Conservation (phyloP, 2,797 vertebrate species). For the Cyclopterus lumpus region DNA sequence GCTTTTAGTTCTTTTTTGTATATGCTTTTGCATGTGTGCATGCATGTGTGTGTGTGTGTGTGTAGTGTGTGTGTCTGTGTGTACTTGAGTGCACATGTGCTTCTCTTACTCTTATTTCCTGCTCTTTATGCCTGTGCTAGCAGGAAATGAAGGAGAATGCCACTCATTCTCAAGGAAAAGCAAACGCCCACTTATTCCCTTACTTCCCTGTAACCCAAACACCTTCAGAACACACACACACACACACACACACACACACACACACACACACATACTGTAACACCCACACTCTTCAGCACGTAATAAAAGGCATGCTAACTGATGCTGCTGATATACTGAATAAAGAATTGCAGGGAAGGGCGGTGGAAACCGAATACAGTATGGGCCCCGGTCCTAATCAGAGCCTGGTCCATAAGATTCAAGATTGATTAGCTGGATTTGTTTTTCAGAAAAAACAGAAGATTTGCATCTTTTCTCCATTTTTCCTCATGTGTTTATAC, state of each 20-base stretch:
- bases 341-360: conserved; percentile 68
- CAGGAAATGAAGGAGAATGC: conserved; percentile 87
- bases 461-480: conserved; percentile 34
- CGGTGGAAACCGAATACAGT: conserved; percentile 71
- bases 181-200: conserved; percentile 69
- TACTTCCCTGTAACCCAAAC: conserved; percentile 69
- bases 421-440: conserved; percentile 70
- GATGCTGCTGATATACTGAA: conserved; percentile 64
- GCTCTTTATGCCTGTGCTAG: conserved; percentile 46
- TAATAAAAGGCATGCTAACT: conserved; percentile 51
- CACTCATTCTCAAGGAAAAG: conserved; percentile 79
- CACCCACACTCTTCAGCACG: conserved; percentile 5
- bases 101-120: conserved; percentile 52
- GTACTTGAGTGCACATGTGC: conserved; percentile 48
- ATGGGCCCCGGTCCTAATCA: conserved; percentile 77
- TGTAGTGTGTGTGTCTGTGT: conserved; percentile 2
- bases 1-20: not conserved
- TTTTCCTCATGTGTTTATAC: conserved; percentile 25
- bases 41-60: conserved; percentile 8
- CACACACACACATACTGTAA: conserved; percentile 31
- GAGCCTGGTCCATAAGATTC: conserved; percentile 57
- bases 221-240: conserved; percentile 41
- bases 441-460: conserved; percentile 57
- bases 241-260: conserved; percentile 25
- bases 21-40: conserved; percentile 30